Percentiles rank a stretch among this genome's conserved stretches.
These are phyloP conservation scores for Datnioides undecimradiatus DNA, from an alignment of 2,113 vertebrate genomes.

Conservation along the genomic window DNA sequence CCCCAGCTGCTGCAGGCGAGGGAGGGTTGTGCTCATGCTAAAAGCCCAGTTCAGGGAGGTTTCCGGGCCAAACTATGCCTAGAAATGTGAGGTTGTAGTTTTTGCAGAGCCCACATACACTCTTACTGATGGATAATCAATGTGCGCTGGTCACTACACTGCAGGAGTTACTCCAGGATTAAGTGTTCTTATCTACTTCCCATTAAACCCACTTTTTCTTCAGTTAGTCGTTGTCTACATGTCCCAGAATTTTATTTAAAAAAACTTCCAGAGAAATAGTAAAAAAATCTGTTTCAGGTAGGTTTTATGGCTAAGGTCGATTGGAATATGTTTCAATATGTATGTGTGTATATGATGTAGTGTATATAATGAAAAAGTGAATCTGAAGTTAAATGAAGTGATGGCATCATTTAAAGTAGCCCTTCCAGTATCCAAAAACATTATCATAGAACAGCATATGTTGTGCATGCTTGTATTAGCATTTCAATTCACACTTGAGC, in stretches of 20 bases:
- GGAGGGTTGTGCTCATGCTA: not conserved
- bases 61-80: not conserved
- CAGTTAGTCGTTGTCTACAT: not conserved
- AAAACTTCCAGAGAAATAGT: not conserved
- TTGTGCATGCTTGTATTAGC: not conserved
- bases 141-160: not conserved
- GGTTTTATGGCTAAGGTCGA: not conserved
- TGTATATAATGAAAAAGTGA: no score
- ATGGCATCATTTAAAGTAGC: no score
- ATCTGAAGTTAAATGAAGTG: no score
- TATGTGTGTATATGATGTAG: no score
- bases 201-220: not conserved
- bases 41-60: not conserved
- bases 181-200: not conserved
- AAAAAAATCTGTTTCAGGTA: no score
- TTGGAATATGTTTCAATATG: no score
- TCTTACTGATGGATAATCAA: slow-evolving; percentile 13
- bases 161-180: not conserved
- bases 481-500: not conserved
- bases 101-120: not conserved
- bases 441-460: no score
- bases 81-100: not conserved
- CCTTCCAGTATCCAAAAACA: no score
- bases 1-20: slow-evolving; percentile 8
- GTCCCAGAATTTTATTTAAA: not conserved